phyloP scores from a whole-genome alignment of 30 jellyfish, hydroid and myxozoan species.

The Turritopsis dohrnii region DNA sequence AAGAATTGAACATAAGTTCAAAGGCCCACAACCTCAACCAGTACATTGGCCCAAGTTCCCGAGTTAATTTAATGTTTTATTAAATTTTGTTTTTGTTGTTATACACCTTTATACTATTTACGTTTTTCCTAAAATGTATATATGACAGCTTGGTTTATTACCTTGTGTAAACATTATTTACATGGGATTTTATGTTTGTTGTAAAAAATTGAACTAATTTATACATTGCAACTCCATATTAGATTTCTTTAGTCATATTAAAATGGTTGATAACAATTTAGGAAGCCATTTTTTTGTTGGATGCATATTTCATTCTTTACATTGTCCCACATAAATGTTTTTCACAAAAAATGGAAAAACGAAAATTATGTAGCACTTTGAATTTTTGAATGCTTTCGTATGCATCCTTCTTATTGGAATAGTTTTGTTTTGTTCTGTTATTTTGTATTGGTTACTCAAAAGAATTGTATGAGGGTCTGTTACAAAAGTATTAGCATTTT shows the following conservation, averaged over 20 bases:
- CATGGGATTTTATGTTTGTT: not conserved
- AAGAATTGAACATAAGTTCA: conserved; percentile 43
- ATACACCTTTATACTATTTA: not conserved
- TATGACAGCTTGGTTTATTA: not conserved
- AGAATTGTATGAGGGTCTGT: too few relatives aligned
- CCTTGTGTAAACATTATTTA: not conserved
- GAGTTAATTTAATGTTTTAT: not conserved
- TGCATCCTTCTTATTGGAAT: too few relatives aligned
- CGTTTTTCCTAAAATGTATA: not conserved
- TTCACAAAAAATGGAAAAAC: too few relatives aligned
- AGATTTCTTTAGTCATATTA: not conserved
- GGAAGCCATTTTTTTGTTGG: not conserved
- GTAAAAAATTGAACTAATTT: not conserved
- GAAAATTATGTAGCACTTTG: too few relatives aligned
- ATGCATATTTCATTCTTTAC: not conserved
- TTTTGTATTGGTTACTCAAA: too few relatives aligned
- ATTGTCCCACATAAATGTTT: too few relatives aligned
- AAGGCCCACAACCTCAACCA: conserved; percentile 50
- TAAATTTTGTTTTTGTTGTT: not conserved
- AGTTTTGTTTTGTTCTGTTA: too few relatives aligned
- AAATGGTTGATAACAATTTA: not conserved
- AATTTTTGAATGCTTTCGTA: too few relatives aligned
- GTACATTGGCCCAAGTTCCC: conserved; percentile 13
- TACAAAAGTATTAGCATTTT: too few relatives aligned
- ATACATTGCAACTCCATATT: not conserved